Evolutionary conservation across 35 echinoderm and acorn worm genomes (phyloP), one percentile per base, ranked within the genome.

Genomic region (Hemicentrotus pulcherrimus): DNA sequence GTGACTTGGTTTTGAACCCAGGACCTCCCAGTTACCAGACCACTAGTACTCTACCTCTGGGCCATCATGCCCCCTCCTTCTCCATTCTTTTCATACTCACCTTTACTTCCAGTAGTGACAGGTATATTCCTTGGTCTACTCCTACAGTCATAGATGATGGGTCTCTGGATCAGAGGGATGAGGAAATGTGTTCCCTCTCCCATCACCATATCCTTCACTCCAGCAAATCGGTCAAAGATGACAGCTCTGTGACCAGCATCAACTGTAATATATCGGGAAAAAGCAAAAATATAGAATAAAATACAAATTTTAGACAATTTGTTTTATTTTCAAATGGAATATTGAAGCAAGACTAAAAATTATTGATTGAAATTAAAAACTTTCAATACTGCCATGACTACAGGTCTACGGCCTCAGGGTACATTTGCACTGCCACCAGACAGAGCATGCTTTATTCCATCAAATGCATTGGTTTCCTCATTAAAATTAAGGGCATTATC

Each of bases 151-250:
- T 96, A 99, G 31, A 99, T 97, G 85, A 99, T 97, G 28, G 98
- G 98, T 95, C 95, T 97, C 86, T 99, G 98, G 46, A 99, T 88
- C 65, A 95, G 95, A 70, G 98, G 98, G 71, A 99, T 99, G 14
- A 99, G 93, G 86, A 99, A 99, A 35, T 99, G 98, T 94, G 98
- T 99, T 85, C 98, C 98, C 61, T 99, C 98, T 31, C 98, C 96
- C 8, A 93, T 52, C 58, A 99, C 96, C 28, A 97, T 96, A 6
- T 95, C 71, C 94, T 97, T 97, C n/a, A 99, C 98, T 41, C 98
- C 98, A 47, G 96, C 70, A 94, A 99, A 96, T 88, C 98, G 97
- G 95, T 99, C 98, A 94, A 99, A 99, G 86, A 99, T 99, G 32
- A 99, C 97, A 30, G 97, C 98, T 46, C 98, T 95, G 95, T 99